Evolutionary conservation across 2,888 invertebrate species (phyloP).

Genomic region (Tachina fera): DNA sequence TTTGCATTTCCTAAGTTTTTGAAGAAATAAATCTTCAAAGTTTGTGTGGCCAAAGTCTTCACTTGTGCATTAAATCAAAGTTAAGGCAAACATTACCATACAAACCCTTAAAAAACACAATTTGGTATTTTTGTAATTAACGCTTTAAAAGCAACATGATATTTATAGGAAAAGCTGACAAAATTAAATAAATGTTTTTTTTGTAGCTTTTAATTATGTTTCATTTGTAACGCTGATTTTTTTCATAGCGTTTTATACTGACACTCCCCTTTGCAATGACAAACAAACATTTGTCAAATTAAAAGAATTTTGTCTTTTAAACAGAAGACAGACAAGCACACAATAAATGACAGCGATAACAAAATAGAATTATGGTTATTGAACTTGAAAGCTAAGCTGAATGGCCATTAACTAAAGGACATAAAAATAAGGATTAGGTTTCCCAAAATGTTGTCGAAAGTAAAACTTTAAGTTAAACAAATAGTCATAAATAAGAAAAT

Average conservation of each 20-base stretch:
- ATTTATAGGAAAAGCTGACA: slow-evolving; percentile 40
- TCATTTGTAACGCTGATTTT: slow-evolving; percentile 72
- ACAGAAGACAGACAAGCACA: neutral
- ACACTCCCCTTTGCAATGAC: slow-evolving; percentile 36
- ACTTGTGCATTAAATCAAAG: too few species aligned
- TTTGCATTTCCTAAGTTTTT: neutral
- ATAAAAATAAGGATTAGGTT: slow-evolving; percentile 61
- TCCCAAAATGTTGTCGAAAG: slow-evolving; percentile 10
- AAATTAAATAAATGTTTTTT: slow-evolving; percentile 63
- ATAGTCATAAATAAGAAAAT: slow-evolving; percentile 48
- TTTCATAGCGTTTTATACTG: slow-evolving; percentile 14
- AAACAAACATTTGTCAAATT: slow-evolving; percentile 54
- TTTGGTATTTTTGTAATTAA: slow-evolving; percentile 67
- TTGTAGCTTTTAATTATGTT: slow-evolving; percentile 71
- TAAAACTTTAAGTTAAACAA: slow-evolving; percentile 51
- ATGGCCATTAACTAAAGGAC: slow-evolving; percentile 28
- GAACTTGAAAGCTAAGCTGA: slow-evolving; percentile 62
- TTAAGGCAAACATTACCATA: too few species aligned
- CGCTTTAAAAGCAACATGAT: slow-evolving; percentile 50
- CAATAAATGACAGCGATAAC: slow-evolving; percentile 8
- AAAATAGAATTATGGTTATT: slow-evolving; percentile 64
- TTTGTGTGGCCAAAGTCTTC: neutral
- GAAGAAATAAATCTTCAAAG: neutral
- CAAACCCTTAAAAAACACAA: neutral
- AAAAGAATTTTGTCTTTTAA: slow-evolving; percentile 40